Conservation (phyloP, 2,113 vertebrate species). For the Sitta europaea region DNA sequence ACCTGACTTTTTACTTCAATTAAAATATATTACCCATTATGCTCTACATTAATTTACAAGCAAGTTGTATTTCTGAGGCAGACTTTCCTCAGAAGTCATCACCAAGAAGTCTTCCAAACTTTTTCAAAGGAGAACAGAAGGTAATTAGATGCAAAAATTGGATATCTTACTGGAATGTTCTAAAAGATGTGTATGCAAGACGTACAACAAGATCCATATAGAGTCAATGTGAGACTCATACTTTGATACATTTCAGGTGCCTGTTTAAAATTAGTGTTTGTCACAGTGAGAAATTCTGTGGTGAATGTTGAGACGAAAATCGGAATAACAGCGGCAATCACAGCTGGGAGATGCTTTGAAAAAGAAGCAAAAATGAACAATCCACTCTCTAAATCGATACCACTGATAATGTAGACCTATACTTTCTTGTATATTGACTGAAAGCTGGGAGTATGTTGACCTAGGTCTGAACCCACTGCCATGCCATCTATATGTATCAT, state of each 20-base stretch:
- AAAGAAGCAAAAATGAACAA: slow-evolving; percentile 44
- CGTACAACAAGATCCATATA: background rate
- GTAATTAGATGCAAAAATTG: background rate
- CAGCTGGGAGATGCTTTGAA: slow-evolving; percentile 16
- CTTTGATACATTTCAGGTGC: slow-evolving; percentile 10
- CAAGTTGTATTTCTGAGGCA: background rate
- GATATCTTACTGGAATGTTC: background rate
- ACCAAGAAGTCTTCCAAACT: background rate
- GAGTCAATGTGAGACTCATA: background rate
- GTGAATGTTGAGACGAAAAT: background rate
- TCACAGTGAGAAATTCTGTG: background rate
- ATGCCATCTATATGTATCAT: slow-evolving; percentile 79
- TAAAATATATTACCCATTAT: background rate
- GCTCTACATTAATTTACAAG: background rate
- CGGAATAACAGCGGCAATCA: background rate
- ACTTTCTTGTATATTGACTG: slow-evolving; percentile 53
- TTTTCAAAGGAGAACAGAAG: background rate
- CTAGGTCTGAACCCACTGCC: slow-evolving; percentile 77
- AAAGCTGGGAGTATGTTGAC: slow-evolving; percentile 73
- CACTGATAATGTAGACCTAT: slow-evolving; percentile 56
- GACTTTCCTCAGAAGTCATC: background rate
- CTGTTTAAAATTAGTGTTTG: slow-evolving; percentile 25
- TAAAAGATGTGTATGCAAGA: background rate
- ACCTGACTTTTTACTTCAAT: background rate
- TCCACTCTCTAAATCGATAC: slow-evolving; percentile 57